A percentile compares a stretch with the other conserved stretches of the same genome.
These are phyloP conservation scores for Halictus ligatus DNA, from an alignment of 2,888 invertebrate genomes.

Conservation along the genomic window DNA sequence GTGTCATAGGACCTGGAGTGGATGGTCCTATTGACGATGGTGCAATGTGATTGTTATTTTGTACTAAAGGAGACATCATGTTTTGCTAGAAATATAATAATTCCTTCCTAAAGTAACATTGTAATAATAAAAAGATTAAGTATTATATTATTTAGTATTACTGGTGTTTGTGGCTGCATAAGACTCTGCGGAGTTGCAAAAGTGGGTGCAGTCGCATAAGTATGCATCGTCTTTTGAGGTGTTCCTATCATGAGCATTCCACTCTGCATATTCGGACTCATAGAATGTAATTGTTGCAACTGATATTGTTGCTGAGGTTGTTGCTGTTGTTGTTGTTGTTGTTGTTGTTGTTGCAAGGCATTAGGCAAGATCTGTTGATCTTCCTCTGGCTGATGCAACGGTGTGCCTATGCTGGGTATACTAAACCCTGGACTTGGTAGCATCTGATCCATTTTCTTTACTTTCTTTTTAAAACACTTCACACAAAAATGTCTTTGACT, in stretches of 20 bases:
- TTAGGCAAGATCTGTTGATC: constrained; percentile 95
- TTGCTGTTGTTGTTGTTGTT: constrained; percentile 82
- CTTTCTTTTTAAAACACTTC: constrained; percentile 1
- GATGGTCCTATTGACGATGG: constrained; percentile 90
- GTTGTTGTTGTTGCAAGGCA: constrained; percentile 89
- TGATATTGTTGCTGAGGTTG: constrained; percentile 86
- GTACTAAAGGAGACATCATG: constrained; percentile 93
- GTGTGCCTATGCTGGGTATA: constrained; percentile 96
- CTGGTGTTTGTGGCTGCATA: constrained; percentile 96
- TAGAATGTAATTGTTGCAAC: constrained; percentile 87
- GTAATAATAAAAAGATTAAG: constrained; percentile 11
- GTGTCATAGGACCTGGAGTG: constrained; percentile 94
- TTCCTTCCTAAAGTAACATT: background rate
- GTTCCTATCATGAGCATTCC: constrained; percentile 88
- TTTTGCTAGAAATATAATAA: constrained; percentile 88
- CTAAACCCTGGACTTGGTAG: constrained; percentile 94
- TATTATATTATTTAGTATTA: constrained; percentile 79
- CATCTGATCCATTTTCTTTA: constrained; percentile 93
- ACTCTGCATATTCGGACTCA: constrained; percentile 86
- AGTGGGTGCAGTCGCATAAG: constrained; percentile 90
- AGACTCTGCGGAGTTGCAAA: constrained; percentile 93
- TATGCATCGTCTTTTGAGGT: constrained; percentile 90
- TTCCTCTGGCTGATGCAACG: constrained; percentile 95
- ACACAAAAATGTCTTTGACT: constrained; percentile 20
- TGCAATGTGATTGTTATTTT: constrained; percentile 87